Conservation (phyloP, 2,888 invertebrate species). For the Chydorus sphaericus region DNA sequence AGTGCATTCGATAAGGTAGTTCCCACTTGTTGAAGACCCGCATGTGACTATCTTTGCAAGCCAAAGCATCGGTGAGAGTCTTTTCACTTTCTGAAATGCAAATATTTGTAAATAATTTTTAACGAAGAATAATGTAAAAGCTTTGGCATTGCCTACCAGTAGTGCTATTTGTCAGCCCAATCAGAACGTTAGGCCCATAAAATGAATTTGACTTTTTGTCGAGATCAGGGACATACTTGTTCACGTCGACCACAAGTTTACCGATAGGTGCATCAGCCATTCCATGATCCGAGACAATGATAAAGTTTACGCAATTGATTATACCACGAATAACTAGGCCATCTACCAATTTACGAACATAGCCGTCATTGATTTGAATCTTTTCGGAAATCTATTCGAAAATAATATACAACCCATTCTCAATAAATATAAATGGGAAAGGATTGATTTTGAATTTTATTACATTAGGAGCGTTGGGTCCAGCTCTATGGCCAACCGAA, state of each 20-base stretch:
- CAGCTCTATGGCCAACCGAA: conserved; percentile 22
- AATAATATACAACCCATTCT: too few relatives aligned
- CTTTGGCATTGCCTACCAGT: conserved; percentile 12
- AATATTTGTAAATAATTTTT: neutral
- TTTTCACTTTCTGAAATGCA: conserved; percentile 2
- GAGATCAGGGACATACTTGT: conserved; percentile 16
- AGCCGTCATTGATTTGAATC: conserved; percentile 21
- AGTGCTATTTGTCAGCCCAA: conserved; percentile 15
- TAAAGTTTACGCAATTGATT: conserved; percentile 24
- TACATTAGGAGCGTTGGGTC: conserved; percentile 21
- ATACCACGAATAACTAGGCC: conserved; percentile 22
- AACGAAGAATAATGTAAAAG: too few relatives aligned
- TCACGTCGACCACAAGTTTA: conserved; percentile 15
- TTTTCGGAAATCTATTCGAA: conserved; percentile 11
- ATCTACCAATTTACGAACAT: conserved; percentile 22
- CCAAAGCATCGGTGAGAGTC: conserved; percentile 2
- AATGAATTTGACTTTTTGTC: conserved; percentile 12
- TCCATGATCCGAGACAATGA: conserved; percentile 27
- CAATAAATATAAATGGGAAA: too few relatives aligned
- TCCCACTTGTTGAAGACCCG: conserved; percentile 9
- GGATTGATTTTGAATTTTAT: conserved; percentile 17
- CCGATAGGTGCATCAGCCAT: conserved; percentile 17
- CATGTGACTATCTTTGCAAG: conserved; percentile 10
- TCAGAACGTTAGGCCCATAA: conserved; percentile 16
- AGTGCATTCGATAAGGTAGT: conserved; percentile 9